Percentiles rank a stretch among this genome's conserved stretches.
Evolutionary conservation across 2,113 vertebrate genomes (phyloP).

Genomic region (Petroica traversi): DNA sequence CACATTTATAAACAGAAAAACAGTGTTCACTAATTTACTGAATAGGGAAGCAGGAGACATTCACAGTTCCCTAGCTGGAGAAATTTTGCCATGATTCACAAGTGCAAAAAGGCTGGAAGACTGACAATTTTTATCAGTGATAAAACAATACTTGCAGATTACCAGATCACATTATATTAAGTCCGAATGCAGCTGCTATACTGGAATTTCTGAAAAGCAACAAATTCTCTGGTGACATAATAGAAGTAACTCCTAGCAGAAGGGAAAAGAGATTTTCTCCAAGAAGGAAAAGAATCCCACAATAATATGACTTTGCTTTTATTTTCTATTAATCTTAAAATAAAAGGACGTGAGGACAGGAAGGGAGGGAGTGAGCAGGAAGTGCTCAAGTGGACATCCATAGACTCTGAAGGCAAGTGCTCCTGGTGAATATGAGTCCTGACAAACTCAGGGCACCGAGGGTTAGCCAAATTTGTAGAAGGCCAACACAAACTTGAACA

Average conservation of each 20-base stretch:
- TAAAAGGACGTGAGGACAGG: background rate
- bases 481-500: background rate
- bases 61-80: background rate
- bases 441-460: background rate
- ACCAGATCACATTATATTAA: background rate
- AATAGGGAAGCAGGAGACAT: background rate
- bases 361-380: background rate
- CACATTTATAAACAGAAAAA: slow-evolving; percentile 55
- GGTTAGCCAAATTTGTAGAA: background rate
- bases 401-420: background rate
- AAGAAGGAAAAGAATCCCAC: background rate
- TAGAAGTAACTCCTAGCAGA: background rate
- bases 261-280: background rate
- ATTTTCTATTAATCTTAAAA: background rate
- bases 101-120: background rate
- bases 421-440: background rate
- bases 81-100: background rate
- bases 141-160: background rate
- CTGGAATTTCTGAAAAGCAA: background rate
- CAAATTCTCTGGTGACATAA: background rate
- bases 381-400: background rate
- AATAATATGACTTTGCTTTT: background rate
- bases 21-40: slow-evolving; percentile 27
- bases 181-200: background rate
- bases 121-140: background rate